A percentile compares a stretch with the other conserved stretches of the same genome.
Conservation (phyloP, 2,888 invertebrate species). For the Ennomos quercinarius region DNA sequence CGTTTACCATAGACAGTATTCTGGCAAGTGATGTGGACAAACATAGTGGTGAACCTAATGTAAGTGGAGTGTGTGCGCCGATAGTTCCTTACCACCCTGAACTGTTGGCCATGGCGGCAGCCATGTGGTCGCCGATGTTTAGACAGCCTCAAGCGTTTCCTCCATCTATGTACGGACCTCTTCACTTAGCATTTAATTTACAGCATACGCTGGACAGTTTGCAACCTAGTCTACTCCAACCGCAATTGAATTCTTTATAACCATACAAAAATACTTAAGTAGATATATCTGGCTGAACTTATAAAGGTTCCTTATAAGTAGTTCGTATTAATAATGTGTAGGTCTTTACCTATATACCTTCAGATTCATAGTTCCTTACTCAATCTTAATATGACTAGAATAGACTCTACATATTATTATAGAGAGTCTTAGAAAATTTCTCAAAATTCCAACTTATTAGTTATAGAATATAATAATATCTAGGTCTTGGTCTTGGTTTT, state of each 20-base stretch:
- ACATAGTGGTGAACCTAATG: constrained; percentile 43
- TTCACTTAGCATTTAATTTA: constrained; percentile 52
- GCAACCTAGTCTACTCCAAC: constrained; percentile 41
- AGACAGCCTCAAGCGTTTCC: constrained; percentile 43
- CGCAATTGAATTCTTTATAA: constrained; percentile 32
- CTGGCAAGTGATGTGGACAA: constrained; percentile 88
- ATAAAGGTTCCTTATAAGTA: too few relatives aligned
- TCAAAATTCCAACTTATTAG: too few relatives aligned
- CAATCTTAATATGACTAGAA: too few relatives aligned
- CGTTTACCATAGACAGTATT: constrained; percentile 94
- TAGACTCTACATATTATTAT: too few relatives aligned
- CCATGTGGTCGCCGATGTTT: constrained; percentile 55
- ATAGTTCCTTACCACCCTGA: constrained; percentile 50
- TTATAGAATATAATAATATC: too few relatives aligned
- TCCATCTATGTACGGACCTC: constrained; percentile 42
- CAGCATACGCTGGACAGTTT: constrained; percentile 47
- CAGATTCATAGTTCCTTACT: too few relatives aligned
- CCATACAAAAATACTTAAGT: not conserved
- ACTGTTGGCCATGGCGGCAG: constrained; percentile 54
- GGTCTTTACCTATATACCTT: too few relatives aligned
- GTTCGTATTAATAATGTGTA: too few relatives aligned
- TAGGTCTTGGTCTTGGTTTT: too few relatives aligned
- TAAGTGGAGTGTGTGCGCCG: constrained; percentile 48
- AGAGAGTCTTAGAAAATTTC: too few relatives aligned
- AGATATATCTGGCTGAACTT: too few relatives aligned